A percentile compares a stretch with the other conserved stretches of the same genome.
These are phyloP conservation scores for Pseudeuparius sepicola DNA, from an alignment of 2,888 invertebrate species.

Conservation along the genomic window DNA sequence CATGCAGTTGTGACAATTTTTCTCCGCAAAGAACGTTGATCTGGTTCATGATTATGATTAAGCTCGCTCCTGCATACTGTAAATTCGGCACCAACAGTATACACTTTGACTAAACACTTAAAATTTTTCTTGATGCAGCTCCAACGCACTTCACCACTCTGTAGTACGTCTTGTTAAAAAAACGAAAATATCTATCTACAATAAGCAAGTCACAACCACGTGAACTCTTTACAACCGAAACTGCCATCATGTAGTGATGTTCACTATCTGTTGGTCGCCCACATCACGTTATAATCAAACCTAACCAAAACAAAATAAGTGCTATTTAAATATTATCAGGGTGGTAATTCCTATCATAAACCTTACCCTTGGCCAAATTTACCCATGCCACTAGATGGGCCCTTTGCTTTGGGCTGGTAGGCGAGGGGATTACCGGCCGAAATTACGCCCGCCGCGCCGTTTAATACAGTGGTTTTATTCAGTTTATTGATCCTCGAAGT, in stretches of 20 bases:
- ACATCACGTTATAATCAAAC: too few species aligned
- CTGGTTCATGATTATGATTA: slow-evolving; percentile 7
- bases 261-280: too few species aligned
- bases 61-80: slow-evolving; percentile 2
- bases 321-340: too few species aligned
- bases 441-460: too few species aligned
- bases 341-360: too few species aligned
- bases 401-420: slow-evolving; percentile 7
- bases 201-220: slow-evolving; percentile 9
- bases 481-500: too few species aligned
- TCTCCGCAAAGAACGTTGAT: slow-evolving; percentile 1
- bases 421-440: slow-evolving; percentile 6
- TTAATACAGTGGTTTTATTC: too few species aligned
- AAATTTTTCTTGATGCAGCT: slow-evolving; percentile 9
- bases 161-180: slow-evolving; percentile 11
- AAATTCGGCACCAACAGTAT: slow-evolving; percentile 10
- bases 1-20: slow-evolving; percentile 7
- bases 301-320: too few species aligned
- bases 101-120: slow-evolving; percentile 7
- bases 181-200: slow-evolving; percentile 11
- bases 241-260: slow-evolving; percentile 7
- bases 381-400: slow-evolving; percentile 1
- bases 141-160: slow-evolving; percentile 17
- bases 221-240: slow-evolving; percentile 5
- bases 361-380: slow-evolving; percentile 1